Conservation (phyloP, 2,113 vertebrate species). For the Shinisaurus crocodilurus region DNA sequence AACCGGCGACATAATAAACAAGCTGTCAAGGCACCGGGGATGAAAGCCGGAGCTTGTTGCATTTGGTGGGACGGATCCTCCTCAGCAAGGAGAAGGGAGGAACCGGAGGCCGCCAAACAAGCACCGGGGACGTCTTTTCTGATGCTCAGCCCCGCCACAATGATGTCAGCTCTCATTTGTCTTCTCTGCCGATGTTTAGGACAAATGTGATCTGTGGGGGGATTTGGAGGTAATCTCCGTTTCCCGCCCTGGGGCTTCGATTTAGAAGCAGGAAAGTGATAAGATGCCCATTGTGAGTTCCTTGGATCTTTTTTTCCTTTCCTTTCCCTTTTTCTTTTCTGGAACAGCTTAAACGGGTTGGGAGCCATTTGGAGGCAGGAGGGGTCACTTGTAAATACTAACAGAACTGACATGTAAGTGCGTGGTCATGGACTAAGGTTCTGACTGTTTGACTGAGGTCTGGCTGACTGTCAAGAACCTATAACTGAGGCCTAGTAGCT, state of each 20-base stretch:
- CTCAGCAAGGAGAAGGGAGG: neutral
- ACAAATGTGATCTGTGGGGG: neutral
- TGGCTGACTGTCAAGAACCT: too few relatives aligned
- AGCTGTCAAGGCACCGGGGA: constrained; percentile 34
- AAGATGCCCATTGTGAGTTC: neutral
- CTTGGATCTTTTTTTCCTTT: neutral
- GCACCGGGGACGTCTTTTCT: neutral
- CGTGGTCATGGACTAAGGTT: too few relatives aligned
- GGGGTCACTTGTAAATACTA: neutral
- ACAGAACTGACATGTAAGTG: neutral
- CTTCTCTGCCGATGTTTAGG: neutral
- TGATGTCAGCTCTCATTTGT: constrained; percentile 21
- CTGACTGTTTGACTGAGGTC: neutral
- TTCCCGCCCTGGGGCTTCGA: neutral
- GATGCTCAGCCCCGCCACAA: neutral
- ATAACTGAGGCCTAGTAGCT: too few relatives aligned
- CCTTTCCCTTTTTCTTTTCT: neutral
- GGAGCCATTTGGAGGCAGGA: too few relatives aligned
- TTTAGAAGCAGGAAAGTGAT: neutral
- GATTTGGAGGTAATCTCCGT: constrained; percentile 15
- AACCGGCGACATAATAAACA: constrained; percentile 51
- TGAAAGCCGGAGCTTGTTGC: constrained; percentile 32
- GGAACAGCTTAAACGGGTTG: neutral
- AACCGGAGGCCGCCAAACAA: neutral
- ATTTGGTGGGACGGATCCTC: constrained; percentile 31